These are phyloP conservation scores for Acanthis flammea DNA, from an alignment of 2,797 vertebrate genomes.

Conservation along the genomic window DNA sequence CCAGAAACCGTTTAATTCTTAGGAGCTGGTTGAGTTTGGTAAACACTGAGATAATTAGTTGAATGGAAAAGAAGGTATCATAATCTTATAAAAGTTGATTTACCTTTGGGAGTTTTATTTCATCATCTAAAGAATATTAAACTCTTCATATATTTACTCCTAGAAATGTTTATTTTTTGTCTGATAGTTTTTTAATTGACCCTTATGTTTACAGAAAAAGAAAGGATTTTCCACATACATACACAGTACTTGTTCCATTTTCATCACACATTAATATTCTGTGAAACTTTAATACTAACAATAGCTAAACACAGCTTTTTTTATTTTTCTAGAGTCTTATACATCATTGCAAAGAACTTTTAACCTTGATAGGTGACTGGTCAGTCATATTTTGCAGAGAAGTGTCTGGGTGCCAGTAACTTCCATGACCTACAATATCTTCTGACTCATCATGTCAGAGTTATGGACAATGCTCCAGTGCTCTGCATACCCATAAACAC, in stretches of 20 bases:
- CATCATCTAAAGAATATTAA: background rate
- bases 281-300: background rate
- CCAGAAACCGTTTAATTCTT: background rate
- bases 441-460: background rate
- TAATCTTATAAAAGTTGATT: background rate
- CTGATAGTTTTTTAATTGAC: background rate
- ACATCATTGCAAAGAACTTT: background rate
- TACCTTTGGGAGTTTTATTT: background rate
- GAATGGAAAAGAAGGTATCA: background rate
- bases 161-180: background rate
- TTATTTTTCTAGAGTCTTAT: background rate
- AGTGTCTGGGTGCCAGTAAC: background rate
- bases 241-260: background rate
- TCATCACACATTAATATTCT: background rate
- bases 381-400: background rate
- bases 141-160: background rate
- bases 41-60: background rate
- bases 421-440: accelerated
- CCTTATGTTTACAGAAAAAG: background rate
- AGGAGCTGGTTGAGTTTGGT: background rate
- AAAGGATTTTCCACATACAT: background rate
- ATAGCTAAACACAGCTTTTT: background rate
- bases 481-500: background rate
- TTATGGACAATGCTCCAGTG: background rate
- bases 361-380: background rate